Conservation (phyloP, 2,797 vertebrate species). For the Alfaro cultratus region DNA sequence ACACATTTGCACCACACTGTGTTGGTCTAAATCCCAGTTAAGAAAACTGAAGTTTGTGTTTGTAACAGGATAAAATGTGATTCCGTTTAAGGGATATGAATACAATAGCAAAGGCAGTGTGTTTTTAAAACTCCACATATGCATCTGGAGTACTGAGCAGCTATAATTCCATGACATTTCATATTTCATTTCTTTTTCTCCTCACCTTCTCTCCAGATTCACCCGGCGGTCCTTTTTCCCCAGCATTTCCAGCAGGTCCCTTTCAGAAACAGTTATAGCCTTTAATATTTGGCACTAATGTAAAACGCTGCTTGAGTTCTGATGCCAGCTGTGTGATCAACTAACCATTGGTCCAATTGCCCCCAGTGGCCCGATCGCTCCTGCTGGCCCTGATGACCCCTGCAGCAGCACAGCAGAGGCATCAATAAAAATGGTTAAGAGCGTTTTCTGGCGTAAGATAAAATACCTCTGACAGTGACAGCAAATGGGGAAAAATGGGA, state of each 20-base stretch:
- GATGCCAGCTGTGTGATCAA: constrained; percentile 34
- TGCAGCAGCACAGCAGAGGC: constrained; percentile 58
- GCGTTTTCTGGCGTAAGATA: constrained; percentile 30
- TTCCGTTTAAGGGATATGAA: neutral
- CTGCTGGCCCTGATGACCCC: constrained; percentile 88
- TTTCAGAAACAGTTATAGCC: constrained; percentile 51
- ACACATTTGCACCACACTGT: neutral
- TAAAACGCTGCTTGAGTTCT: constrained; percentile 28
- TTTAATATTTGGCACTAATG: constrained; percentile 31
- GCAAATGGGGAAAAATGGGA: constrained; percentile 34
- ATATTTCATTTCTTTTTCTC: neutral
- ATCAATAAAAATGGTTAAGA: constrained; percentile 45
- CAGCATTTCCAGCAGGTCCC: constrained; percentile 74
- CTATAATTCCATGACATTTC: neutral
- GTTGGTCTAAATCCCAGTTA: neutral
- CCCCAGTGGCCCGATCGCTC: constrained; percentile 86
- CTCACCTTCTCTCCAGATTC: constrained; percentile 79
- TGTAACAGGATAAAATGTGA: neutral
- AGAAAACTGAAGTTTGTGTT: neutral
- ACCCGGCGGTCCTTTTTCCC: constrained; percentile 72
- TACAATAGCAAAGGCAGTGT: neutral
- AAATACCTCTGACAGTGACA: constrained; percentile 46
- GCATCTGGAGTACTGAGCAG: neutral
- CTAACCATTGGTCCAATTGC: constrained; percentile 89
- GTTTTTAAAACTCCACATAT: neutral